Conservation (phyloP, 2,888 invertebrate genomes). For the Torymus tubicola region DNA sequence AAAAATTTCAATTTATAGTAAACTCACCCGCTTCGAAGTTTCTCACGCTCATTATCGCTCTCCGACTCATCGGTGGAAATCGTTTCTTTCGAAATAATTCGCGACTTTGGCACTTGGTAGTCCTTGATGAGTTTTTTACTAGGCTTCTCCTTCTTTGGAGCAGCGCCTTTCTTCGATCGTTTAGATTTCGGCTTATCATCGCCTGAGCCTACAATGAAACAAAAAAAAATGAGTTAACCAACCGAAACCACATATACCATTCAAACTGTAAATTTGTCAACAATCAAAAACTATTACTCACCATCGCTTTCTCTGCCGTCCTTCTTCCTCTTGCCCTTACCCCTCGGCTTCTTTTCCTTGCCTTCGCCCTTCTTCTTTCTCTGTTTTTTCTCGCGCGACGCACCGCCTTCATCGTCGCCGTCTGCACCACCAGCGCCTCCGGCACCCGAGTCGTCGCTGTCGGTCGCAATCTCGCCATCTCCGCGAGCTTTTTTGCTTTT, state of each 20-base stretch:
- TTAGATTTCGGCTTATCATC: conserved; percentile 83
- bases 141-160: conserved; percentile 78
- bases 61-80: conserved; percentile 93
- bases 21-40: conserved; percentile 80
- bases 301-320: no score
- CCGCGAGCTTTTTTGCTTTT: conserved; percentile 77
- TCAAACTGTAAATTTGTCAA: background rate
- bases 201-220: conserved; percentile 79
- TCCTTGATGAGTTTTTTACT: conserved; percentile 80
- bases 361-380: conserved; percentile 68
- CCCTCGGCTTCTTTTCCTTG: no score
- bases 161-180: conserved; percentile 79
- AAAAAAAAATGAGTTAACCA: no score
- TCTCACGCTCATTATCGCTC: conserved; percentile 81
- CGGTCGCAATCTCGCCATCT: conserved; percentile 73
- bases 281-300: no score
- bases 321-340: no score
- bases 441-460: conserved; percentile 83
- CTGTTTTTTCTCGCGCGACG: conserved; percentile 74
- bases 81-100: conserved; percentile 95
- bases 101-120: conserved; percentile 89
- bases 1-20: no score
- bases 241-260: background rate
- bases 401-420: conserved; percentile 65
- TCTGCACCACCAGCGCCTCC: conserved; percentile 76